phyloP scores from a whole-genome alignment of 2,888 invertebrate genomes.

The Chloroclystis v-ata region DNA sequence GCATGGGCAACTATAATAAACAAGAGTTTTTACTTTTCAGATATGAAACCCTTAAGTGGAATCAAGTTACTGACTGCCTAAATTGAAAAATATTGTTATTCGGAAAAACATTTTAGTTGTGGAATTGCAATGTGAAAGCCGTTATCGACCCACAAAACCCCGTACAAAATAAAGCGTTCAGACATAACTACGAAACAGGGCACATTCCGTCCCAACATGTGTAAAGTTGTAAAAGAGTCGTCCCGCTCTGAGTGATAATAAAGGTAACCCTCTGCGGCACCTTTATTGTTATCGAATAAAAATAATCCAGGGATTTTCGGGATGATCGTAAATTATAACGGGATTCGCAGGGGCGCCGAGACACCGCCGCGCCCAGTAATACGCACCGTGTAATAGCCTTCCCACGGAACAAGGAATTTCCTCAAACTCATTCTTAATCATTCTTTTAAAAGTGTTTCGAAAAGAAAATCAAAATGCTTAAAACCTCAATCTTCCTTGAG shows the following conservation, averaged over 20 bases:
- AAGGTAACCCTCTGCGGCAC: slow-evolving; percentile 73
- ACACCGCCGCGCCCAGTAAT: slow-evolving; percentile 26
- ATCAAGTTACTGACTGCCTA: too few species aligned
- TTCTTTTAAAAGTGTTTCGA: not conserved
- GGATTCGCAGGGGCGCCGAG: slow-evolving; percentile 56
- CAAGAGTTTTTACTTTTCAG: too few species aligned
- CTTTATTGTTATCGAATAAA: slow-evolving; percentile 79
- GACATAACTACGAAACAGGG: slow-evolving; percentile 38
- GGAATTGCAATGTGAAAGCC: not conserved
- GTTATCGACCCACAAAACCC: slow-evolving; percentile 10
- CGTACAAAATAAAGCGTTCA: slow-evolving; percentile 30
- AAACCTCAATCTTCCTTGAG: slow-evolving; percentile 3
- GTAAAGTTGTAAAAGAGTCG: slow-evolving; percentile 71
- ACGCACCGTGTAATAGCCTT: slow-evolving; percentile 5
- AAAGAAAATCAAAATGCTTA: slow-evolving; percentile 1
- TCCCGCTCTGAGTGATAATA: slow-evolving; percentile 73
- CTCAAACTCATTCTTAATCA: not conserved
- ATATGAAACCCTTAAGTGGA: too few species aligned
- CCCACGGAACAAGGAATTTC: slow-evolving; percentile 6
- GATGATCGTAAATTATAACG: slow-evolving; percentile 77
- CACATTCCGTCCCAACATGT: slow-evolving; percentile 53
- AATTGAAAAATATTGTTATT: too few species aligned
- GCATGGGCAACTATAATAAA: too few species aligned
- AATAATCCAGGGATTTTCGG: slow-evolving; percentile 75
- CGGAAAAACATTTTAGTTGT: slow-evolving; percentile 1